Conservation (phyloP, 2,888 invertebrate species). For the Leucozona laternaria region DNA sequence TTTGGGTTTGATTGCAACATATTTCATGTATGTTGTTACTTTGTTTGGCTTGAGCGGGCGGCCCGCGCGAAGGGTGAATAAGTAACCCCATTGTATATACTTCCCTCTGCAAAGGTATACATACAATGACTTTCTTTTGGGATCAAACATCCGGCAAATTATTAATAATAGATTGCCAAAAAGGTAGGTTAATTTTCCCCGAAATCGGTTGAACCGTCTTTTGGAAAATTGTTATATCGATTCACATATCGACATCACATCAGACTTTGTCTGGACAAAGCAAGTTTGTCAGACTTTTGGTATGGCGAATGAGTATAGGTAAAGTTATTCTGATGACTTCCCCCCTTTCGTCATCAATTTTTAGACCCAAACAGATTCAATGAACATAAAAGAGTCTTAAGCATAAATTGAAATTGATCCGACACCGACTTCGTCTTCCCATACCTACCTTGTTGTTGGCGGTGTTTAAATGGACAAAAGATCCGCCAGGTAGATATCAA, state of each 20-base stretch:
- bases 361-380: constrained; percentile 25
- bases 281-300: neutral
- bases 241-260: too few species aligned
- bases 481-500: constrained; percentile 48
- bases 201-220: constrained; percentile 12
- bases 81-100: neutral
- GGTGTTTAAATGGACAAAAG: constrained; percentile 41
- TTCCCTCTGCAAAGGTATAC: neutral
- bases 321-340: neutral
- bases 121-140: constrained; percentile 26
- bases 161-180: constrained; percentile 39
- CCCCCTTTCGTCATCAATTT: constrained; percentile 6
- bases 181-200: constrained; percentile 29
- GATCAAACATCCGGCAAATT: constrained; percentile 32
- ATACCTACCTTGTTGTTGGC: constrained; percentile 22
- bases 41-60: constrained; percentile 34
- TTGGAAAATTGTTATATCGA: constrained; percentile 17
- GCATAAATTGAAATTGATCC: constrained; percentile 35
- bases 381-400: constrained; percentile 33
- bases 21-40: constrained; percentile 61
- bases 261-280: neutral
- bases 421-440: neutral
- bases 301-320: neutral
- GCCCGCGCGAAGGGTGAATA: neutral
- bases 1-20: constrained; percentile 68